A percentile compares a stretch with the other conserved stretches of the same genome.
Evolutionary conservation across 2,113 vertebrate species (phyloP).

Genomic region (Cololabis saira): DNA sequence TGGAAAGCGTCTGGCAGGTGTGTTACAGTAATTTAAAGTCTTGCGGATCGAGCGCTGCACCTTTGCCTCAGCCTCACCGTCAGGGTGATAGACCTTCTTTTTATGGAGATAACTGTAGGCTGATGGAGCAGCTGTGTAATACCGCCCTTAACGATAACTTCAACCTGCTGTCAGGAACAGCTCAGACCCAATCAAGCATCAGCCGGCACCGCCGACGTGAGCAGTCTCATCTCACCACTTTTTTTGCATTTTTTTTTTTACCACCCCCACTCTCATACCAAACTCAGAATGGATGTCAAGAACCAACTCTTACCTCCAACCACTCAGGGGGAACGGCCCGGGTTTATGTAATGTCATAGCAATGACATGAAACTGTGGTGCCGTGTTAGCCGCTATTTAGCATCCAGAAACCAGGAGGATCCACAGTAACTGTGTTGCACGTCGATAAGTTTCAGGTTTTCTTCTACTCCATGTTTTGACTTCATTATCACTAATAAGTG

Average conservation of each 20-base stretch:
- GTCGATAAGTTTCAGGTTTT: conserved; percentile 7
- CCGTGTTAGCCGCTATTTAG: conserved; percentile 19
- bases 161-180: conserved; percentile 48
- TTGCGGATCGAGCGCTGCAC: conserved; percentile 34
- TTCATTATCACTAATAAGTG: conserved; percentile 36
- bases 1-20: conserved; percentile 53
- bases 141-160: conserved; percentile 39
- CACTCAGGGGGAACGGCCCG: conserved; percentile 56
- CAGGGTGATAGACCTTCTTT: conserved; percentile 55
- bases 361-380: conserved; percentile 43
- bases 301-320: conserved; percentile 63
- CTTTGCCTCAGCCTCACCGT: conserved; percentile 43
- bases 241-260: conserved; percentile 34
- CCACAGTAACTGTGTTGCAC: conserved; percentile 1
- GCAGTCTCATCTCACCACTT: conserved; percentile 38
- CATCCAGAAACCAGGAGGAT: conserved; percentile 15
- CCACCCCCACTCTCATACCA: conserved; percentile 14
- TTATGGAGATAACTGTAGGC: conserved; percentile 60
- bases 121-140: conserved; percentile 57
- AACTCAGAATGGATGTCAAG: conserved; percentile 52
- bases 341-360: conserved; percentile 55
- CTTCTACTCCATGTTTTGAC: conserved; percentile 10
- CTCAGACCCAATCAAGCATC: conserved; percentile 57
- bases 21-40: conserved; percentile 63
- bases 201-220: conserved; percentile 42